These are phyloP conservation scores for Synanthedon andrenaeformis DNA, from an alignment of 2,888 invertebrate species.

Conservation along the genomic window DNA sequence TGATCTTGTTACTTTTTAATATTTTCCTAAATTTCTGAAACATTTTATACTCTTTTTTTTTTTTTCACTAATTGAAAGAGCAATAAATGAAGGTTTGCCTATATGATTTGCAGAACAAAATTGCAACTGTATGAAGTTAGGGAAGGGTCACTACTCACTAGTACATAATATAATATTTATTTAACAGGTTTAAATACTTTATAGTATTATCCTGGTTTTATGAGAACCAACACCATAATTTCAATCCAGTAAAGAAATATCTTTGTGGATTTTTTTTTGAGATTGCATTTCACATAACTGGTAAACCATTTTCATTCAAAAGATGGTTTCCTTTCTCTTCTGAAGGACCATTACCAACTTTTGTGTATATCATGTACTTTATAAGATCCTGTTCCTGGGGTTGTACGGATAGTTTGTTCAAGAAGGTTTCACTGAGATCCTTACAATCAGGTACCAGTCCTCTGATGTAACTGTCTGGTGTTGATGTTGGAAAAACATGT, in stretches of 20 bases:
- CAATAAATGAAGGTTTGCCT: no score
- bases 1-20: no score
- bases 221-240: slow-evolving; percentile 7
- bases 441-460: slow-evolving; percentile 25
- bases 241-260: slow-evolving; percentile 6
- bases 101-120: no score
- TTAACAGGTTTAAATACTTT: no score
- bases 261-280: not conserved
- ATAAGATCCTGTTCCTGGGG: slow-evolving; percentile 68
- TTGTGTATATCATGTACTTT: slow-evolving; percentile 87
- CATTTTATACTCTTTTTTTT: no score
- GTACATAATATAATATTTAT: no score
- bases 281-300: slow-evolving; percentile 9
- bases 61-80: no score
- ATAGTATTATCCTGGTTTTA: slow-evolving; percentile 5
- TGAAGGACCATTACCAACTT: slow-evolving; percentile 84
- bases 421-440: slow-evolving; percentile 16
- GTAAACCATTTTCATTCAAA: slow-evolving; percentile 32
- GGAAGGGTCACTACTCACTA: no score
- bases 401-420: slow-evolving; percentile 34
- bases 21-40: no score
- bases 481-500: slow-evolving; percentile 76
- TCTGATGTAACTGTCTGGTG: slow-evolving; percentile 36
- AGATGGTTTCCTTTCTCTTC: slow-evolving; percentile 51
- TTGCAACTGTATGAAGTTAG: no score